phyloP scores from a whole-genome alignment of 2,888 invertebrate species.

The Hypomecis punctinalis region DNA sequence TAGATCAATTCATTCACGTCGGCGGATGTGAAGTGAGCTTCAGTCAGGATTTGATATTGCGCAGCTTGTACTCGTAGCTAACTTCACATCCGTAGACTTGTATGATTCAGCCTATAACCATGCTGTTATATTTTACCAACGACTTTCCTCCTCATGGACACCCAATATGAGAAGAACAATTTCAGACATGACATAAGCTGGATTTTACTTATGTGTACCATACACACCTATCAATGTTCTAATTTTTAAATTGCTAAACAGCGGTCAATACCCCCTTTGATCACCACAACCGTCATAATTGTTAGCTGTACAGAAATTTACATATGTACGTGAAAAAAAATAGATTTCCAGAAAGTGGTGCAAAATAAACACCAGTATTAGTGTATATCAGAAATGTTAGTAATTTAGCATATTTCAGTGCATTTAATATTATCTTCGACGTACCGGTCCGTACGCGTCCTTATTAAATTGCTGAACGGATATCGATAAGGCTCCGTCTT shows the following conservation, averaged over 20 bases:
- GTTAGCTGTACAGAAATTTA: background rate
- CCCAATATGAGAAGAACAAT: background rate
- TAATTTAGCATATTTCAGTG: constrained; percentile 43
- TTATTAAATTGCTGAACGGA: constrained; percentile 67
- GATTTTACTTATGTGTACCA: background rate
- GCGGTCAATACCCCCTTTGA: background rate
- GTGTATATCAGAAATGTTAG: constrained; percentile 51
- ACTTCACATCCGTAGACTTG: too few species aligned
- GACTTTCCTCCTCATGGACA: background rate
- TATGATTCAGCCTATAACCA: too few species aligned
- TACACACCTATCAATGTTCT: background rate
- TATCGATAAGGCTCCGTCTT: constrained; percentile 78
- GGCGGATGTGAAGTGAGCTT: too few species aligned
- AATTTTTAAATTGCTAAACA: background rate
- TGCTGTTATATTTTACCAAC: background rate
- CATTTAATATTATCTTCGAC: constrained; percentile 49
- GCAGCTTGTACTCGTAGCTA: too few species aligned
- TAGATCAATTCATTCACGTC: too few species aligned
- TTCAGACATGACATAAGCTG: background rate
- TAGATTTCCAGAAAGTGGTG: background rate
- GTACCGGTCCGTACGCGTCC: constrained; percentile 65
- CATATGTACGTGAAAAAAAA: background rate
- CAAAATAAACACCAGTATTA: constrained; percentile 37
- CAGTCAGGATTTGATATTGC: too few species aligned
- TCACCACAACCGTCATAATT: background rate